Evolutionary conservation across 1,140 invertebrate species (phyloP), one percentile per base, ranked within the genome.

Genomic region (Mya arenaria): DNA sequence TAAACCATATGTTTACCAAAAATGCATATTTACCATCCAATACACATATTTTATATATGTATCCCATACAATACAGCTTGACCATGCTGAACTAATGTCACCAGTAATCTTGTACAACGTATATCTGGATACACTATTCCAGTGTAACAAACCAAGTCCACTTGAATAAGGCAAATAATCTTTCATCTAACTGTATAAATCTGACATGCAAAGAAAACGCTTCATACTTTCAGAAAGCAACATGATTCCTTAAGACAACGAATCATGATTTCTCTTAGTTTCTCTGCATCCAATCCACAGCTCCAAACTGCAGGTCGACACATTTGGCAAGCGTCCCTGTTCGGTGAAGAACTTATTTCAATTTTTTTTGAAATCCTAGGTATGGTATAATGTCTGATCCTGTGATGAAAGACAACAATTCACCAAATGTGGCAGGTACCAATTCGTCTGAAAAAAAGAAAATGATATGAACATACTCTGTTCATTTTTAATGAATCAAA

Each of bases 401-500:
- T 56, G 55, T 56, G 55, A 56, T 56, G 55, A 56, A 56, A 56
- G 55, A 56, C 55, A 56, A 5, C 30, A 19, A 56, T n/a, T 56
- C 55, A 56, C 55, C 55, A 56, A 56, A 56, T 56, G 55, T 6
- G 55, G 55, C 55, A 56, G 55, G 55, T 56, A 56, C 55, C 55
- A 56, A 5, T 62, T 62, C 36, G 58, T 62, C 58, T 62, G 58
- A 62, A 15, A 62, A 62, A 62, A n/a, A 62, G 58, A 62, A 62
- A 62, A 62, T 62, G 58, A 62, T 62, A 58, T 58, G 55, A 58
- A 62, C 25, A 62, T 62, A 62, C n/a, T 62, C n/a, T n/a, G n/a
- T n/a, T n/a, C 58, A 62, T 62, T 62, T 62, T 62, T 62, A 62
- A 62, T 62, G 58, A 62, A 62, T 62, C 58, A 25, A 15, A 62